Evolutionary conservation across 1,140 invertebrate species (phyloP), one percentile per base, ranked within the genome.

Genomic region (Sinella curviseta): DNA sequence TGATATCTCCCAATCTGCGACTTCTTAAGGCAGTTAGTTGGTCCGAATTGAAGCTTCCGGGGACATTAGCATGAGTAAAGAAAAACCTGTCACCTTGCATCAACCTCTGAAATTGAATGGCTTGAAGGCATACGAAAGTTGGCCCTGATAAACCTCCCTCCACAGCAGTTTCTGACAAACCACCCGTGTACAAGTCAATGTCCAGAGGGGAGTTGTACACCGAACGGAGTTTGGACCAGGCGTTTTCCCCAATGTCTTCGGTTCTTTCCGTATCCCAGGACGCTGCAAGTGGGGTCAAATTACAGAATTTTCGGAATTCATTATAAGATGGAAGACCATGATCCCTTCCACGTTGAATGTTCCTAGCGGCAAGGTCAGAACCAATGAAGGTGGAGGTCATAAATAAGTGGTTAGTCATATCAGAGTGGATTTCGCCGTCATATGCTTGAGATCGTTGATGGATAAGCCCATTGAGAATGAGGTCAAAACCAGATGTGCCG

Each of bases 291-390:
- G 88, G 87, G 0, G 89, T 88, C 48, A 91, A 82, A 79, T 90
- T 90, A 84, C 91, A 91, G 1, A 88, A 78, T 16, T 83, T 86
- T 39, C 92, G 83, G 84, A 90, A 92, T 33, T 88, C 86, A 80
- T 90, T 92, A 84, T 93, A 93, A 30, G 89, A 87, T 74, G 88
- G 88, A n/a, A 92, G 84, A 14, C 90, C 91, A 82, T 92, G 91
- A 84, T 92, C 91, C 48, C 91, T 83, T 36, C 31, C 94, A 83
- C 95, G 88, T 85, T 96, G 95, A 28, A 97, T 92, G 85, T 97
- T 97, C 26, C 97, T 89, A 0, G 95, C 92, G 0, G 95, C 95
- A 57, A 99, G 88, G 87, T 97, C 95, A 89, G 96, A 91, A 0
- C 95, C 95, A 0, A 93, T 26, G 76, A 88, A 88, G 0, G 87